Evolutionary conservation across 2,113 vertebrate genomes (phyloP).

Genomic region (Acanthochromis polyacanthus): DNA sequence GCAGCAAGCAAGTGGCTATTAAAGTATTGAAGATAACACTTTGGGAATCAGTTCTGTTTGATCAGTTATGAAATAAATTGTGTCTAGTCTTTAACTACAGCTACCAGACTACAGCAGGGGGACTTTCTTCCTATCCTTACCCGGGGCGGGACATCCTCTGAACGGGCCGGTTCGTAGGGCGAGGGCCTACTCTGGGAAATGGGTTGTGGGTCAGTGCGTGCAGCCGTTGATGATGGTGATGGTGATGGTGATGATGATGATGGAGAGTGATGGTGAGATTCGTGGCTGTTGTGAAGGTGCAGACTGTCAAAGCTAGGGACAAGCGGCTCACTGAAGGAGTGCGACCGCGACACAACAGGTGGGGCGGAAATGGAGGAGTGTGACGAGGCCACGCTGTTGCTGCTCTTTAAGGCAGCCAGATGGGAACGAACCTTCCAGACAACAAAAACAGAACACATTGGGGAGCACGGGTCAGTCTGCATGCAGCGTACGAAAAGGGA

Average conservation of each 20-base stretch:
- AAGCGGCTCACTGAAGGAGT: conserved; percentile 92
- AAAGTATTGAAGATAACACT: too few species aligned
- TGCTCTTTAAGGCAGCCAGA: conserved; percentile 96
- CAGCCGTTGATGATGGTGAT: conserved; percentile 77
- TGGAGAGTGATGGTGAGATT: conserved; percentile 80
- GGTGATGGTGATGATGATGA: conserved; percentile 52
- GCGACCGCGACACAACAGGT: conserved; percentile 89
- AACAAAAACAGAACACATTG: conserved; percentile 89
- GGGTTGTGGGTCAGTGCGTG: conserved; percentile 92
- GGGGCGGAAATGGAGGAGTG: conserved; percentile 53
- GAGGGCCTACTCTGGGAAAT: conserved; percentile 90
- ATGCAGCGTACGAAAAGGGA: conserved; percentile 56
- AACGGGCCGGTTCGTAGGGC: conserved; percentile 86
- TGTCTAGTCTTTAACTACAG: background rate
- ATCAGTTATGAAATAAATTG: background rate
- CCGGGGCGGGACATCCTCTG: conserved; percentile 94
- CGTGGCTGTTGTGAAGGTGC: conserved; percentile 92
- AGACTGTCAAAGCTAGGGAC: conserved; percentile 95
- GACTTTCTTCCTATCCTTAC: conserved; percentile 85
- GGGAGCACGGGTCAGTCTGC: conserved; percentile 81
- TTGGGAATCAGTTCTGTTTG: too few species aligned
- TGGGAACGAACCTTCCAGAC: conserved; percentile 94
- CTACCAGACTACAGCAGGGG: background rate
- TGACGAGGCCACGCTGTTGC: conserved; percentile 69
- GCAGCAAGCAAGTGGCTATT: background rate